Conservation (phyloP, 2,888 invertebrate genomes). For the Amphimallon solstitiale region DNA sequence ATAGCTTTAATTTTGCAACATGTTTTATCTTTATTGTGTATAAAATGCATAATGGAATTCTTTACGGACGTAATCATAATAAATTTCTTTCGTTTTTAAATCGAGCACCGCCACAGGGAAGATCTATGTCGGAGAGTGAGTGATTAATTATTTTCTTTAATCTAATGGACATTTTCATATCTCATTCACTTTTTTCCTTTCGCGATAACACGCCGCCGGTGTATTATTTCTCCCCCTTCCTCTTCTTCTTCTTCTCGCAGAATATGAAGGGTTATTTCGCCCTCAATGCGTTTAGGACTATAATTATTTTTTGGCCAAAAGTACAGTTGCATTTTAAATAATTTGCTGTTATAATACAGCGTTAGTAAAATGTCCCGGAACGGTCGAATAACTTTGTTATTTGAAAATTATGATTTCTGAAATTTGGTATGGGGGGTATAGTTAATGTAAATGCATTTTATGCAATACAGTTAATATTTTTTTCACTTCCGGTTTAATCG, state of each 20-base stretch:
- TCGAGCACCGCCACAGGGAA: conserved; percentile 12
- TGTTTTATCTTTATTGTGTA: conserved; percentile 43
- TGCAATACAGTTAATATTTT: too few species aligned
- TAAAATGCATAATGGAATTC: conserved; percentile 37
- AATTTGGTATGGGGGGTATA: too few species aligned
- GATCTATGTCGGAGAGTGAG: conserved; percentile 16
- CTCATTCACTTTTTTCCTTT: conserved; percentile 18
- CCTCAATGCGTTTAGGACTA: conserved; percentile 6
- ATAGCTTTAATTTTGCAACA: conserved; percentile 53
- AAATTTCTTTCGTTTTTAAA: conserved; percentile 34
- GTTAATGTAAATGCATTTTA: too few species aligned
- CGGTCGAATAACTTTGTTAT: too few species aligned
- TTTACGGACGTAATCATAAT: conserved; percentile 34
- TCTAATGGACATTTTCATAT: conserved; percentile 30
- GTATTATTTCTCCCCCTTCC: too few species aligned
- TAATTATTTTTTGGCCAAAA: conserved; percentile 32
- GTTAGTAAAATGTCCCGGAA: too few species aligned
- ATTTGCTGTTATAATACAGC: too few species aligned
- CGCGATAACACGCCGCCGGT: too few species aligned
- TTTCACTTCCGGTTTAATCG: too few species aligned
- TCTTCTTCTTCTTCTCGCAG: not conserved
- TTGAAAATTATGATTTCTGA: too few species aligned
- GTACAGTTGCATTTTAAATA: conserved; percentile 20
- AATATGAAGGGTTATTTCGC: conserved; percentile 17
- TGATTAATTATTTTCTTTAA: conserved; percentile 35